These are phyloP conservation scores for Catostomus latipinnis DNA, from an alignment of 2,797 vertebrate species.

Conservation along the genomic window DNA sequence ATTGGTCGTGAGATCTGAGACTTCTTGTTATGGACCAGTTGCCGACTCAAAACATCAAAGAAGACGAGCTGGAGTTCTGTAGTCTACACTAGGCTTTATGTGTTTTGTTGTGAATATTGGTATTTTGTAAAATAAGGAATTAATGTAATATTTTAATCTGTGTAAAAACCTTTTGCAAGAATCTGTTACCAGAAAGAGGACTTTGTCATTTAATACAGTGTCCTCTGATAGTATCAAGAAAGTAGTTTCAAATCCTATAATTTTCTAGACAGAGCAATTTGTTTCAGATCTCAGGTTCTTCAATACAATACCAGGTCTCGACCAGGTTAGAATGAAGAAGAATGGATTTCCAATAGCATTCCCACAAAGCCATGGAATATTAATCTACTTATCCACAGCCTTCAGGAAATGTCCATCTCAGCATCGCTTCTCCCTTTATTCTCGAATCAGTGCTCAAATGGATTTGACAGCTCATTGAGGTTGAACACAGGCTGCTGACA, in stretches of 20 bases:
- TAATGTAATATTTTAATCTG: no score
- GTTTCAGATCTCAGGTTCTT: neutral
- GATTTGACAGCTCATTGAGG: neutral
- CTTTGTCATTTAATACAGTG: neutral
- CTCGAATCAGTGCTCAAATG: neutral
- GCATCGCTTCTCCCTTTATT: neutral
- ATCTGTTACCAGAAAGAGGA: neutral
- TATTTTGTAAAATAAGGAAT: no score
- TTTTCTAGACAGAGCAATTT: neutral
- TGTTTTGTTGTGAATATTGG: no score
- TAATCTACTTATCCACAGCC: neutral
- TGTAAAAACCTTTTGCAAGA: no score
- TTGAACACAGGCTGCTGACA: neutral
- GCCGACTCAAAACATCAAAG: no score
- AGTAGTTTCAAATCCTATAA: neutral
- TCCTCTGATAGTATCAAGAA: neutral
- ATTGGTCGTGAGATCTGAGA: no score
- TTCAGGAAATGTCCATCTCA: neutral
- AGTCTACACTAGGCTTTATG: no score
- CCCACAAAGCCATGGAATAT: neutral
- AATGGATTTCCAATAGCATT: neutral
- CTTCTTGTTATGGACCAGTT: no score
- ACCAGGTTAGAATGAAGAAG: neutral
- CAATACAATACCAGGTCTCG: neutral
- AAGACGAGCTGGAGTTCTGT: no score